Conservation (phyloP, 2,888 invertebrate genomes). For the Athetis lepigone region DNA sequence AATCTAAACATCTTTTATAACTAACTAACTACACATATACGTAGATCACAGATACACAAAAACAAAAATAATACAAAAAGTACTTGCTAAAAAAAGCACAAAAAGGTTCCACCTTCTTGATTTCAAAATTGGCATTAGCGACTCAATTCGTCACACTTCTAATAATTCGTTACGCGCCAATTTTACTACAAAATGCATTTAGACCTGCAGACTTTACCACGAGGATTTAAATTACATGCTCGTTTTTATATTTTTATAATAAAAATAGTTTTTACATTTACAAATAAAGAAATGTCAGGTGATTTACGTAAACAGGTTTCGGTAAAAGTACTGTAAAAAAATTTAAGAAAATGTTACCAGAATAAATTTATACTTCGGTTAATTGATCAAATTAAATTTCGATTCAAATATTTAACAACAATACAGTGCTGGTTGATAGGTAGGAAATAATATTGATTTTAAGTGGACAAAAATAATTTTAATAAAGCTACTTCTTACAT, state of each 20-base stretch:
- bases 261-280: constrained; percentile 5
- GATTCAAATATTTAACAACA: background rate
- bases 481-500: no score
- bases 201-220: constrained; percentile 72
- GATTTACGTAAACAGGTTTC: constrained; percentile 15
- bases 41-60: background rate
- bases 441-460: background rate
- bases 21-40: background rate
- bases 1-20: no score
- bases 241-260: constrained; percentile 35
- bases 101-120: background rate
- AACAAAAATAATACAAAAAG: constrained; percentile 3
- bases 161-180: constrained; percentile 46
- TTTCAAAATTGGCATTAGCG: constrained; percentile 47
- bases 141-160: constrained; percentile 41
- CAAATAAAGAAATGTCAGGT: constrained; percentile 42
- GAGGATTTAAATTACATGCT: constrained; percentile 75
- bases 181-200: constrained; percentile 40
- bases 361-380: no score
- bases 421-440: background rate
- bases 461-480: no score
- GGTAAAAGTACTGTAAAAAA: background rate
- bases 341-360: background rate
- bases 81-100: constrained; percentile 6
- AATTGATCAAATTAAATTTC: no score